These are phyloP conservation scores for Germaria angustata DNA, from an alignment of 2,888 invertebrate genomes.

Conservation along the genomic window DNA sequence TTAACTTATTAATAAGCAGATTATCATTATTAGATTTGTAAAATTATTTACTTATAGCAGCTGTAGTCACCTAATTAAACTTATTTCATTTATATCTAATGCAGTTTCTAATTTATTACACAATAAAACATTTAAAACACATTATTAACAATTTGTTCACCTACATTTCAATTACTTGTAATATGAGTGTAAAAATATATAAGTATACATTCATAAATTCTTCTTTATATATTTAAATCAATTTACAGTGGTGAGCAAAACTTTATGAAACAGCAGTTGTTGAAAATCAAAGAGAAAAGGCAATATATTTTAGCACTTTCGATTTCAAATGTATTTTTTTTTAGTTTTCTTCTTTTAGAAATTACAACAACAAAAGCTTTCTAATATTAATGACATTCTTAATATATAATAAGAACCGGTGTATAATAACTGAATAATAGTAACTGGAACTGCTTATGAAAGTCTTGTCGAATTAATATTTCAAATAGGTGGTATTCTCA, in stretches of 20 bases:
- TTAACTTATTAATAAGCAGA: constrained; percentile 9
- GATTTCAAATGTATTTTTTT: no score
- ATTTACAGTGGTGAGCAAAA: constrained; percentile 9
- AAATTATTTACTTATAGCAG: constrained; percentile 11
- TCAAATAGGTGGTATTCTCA: no score
- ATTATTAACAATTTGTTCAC: constrained; percentile 61
- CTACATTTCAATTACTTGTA: constrained; percentile 55
- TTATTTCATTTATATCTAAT: neutral
- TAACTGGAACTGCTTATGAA: no score
- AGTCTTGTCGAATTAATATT: no score
- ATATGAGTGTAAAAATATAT: constrained; percentile 21
- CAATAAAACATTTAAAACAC: constrained; percentile 51
- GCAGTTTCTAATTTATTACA: constrained; percentile 41
- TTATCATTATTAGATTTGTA: neutral
- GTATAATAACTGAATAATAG: no score
- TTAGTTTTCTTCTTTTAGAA: no score
- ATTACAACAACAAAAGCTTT: no score
- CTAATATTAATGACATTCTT: no score
- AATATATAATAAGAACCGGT: no score
- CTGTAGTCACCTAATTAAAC: constrained; percentile 6
- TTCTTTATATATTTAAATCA: neutral
- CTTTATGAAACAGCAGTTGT: neutral
- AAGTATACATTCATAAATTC: constrained; percentile 17
- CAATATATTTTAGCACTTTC: no score
- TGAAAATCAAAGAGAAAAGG: no score